Percentiles rank a stretch among this genome's conserved stretches.
phyloP scores from a whole-genome alignment of 2,888 invertebrate genomes.

The Phortica okadai region DNA sequence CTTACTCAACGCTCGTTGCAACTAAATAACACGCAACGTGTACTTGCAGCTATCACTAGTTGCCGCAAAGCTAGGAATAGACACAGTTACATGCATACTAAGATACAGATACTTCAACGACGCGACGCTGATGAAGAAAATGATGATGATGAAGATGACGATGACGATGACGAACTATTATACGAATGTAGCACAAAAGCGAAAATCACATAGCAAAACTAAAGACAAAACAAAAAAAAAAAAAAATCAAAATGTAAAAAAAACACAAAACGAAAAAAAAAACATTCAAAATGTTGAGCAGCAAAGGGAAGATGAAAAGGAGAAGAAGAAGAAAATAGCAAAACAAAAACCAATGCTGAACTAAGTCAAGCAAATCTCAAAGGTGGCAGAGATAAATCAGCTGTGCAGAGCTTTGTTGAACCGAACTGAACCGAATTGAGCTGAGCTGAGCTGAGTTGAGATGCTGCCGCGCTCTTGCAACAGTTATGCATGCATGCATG shows the following conservation, averaged over 20 bases:
- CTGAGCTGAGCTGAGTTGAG: no score
- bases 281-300: neutral
- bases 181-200: constrained; percentile 7
- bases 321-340: neutral
- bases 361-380: neutral
- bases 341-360: neutral
- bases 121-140: neutral
- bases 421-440: no score
- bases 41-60: neutral
- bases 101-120: neutral
- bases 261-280: neutral
- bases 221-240: neutral
- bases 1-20: constrained; percentile 41
- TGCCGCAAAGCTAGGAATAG: neutral
- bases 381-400: neutral
- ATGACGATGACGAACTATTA: neutral
- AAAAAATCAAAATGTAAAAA: constrained; percentile 4
- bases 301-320: neutral
- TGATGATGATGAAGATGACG: neutral
- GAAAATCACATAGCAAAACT: constrained; percentile 1
- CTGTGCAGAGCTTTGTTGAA: neutral
- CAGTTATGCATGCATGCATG: no score
- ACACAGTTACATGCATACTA: neutral
- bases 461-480: no score
- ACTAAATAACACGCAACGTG: constrained; percentile 1